Evolutionary conservation across 92 coral and sea anemone species (phyloP), one percentile per base, ranked within the genome.

Genomic region (Porites lobata): DNA sequence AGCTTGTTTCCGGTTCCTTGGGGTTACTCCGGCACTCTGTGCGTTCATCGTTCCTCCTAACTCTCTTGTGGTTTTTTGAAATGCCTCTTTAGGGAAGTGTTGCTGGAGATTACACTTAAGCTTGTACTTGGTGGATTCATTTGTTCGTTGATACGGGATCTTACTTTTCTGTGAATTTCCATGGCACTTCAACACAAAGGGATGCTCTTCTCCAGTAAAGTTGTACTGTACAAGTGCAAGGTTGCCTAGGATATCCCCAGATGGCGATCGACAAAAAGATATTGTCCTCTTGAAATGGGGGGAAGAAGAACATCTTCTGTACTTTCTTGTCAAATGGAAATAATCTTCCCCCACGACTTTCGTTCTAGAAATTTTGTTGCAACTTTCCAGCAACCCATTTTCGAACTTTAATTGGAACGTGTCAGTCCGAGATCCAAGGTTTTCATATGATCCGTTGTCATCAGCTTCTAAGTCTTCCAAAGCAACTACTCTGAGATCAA

Each of bases 41-140:
- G 83, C 83, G 61, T 76, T 75, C 47, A 85, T 9, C 22, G 53
- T 71, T 56, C 89, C 84, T 77, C 84, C 89, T 21, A 86, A 51
- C 8, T 86, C 83, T 77, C 84, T 76, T 63, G 76, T 86, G 12
- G 77, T 65, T 76, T 86, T 86, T 64, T 86, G 89, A 52, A 76
- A 51, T 53, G 89, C 78, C 64, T 86, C 89, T 75, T 86, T 86
- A 14, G 89, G 89, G 19, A 75, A 64, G 75, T 53, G 65, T 47
- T 78, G 78, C 22, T 53, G 11, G 12, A 86, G 77, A 76, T 86
- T 61, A 11, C 69, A 26, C 76, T 67, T 65, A 50, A 86, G 59
- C 21, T 64, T 29, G 13, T 22, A 47, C 53, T 77, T 86, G 21
- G 89, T 86, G 15, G 84, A 64, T 10, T 86, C 83, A 50, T 76